Evolutionary conservation across 2,797 vertebrate genomes (phyloP).

Genomic region (Okamejei kenojei): DNA sequence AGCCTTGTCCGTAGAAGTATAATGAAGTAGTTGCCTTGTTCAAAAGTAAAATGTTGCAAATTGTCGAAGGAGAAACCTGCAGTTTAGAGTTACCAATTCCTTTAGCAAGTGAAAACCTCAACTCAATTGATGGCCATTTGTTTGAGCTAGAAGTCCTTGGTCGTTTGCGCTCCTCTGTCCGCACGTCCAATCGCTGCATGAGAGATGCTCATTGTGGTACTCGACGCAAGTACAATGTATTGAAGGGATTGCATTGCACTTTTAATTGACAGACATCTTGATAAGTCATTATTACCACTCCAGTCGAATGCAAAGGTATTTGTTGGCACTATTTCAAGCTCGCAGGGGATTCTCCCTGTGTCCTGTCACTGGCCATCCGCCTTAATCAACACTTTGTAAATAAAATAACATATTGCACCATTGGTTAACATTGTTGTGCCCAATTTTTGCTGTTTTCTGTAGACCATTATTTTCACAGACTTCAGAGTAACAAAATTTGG

Average conservation of each 20-base stretch:
- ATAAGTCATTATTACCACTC: too few species aligned
- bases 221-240: too few species aligned
- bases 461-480: slow-evolving; percentile 1
- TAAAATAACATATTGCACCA: neutral
- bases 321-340: too few species aligned
- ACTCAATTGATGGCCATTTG: neutral
- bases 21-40: neutral
- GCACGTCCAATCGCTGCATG: neutral
- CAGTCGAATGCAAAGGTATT: too few species aligned
- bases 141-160: neutral
- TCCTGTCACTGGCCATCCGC: neutral
- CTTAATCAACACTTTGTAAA: neutral
- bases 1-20: neutral
- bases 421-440: neutral
- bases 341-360: neutral
- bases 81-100: neutral
- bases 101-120: neutral
- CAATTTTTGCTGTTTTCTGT: neutral
- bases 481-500: neutral
- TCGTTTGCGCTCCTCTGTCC: too few species aligned
- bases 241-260: too few species aligned
- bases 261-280: too few species aligned
- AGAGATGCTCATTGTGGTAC: too few species aligned
- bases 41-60: neutral
- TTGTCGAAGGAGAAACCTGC: neutral